Base-by-base conservation (phyloP, 2,888 invertebrate species). In the Napeogenes sylphis region DNA sequence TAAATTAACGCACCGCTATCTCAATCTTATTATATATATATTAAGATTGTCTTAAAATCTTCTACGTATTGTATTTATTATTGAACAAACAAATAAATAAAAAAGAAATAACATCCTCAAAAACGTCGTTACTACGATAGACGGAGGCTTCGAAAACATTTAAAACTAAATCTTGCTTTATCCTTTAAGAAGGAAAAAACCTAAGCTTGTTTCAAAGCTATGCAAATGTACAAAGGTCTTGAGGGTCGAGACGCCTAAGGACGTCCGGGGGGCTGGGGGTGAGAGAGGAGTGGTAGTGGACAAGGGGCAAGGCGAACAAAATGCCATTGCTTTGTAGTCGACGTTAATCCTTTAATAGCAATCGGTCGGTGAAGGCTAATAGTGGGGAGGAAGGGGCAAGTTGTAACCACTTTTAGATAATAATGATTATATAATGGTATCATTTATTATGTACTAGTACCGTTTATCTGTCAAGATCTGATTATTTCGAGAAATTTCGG, bases 221-320 rank as follows among this genome's bases (percentile, higher is more conserved):
- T 90, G 89, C 87, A 90, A 90, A 90, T 90, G 83, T 85, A 81
- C 81, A 81, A 85, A 87, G 84, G 85, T 87, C 88, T 89, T 87
- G 78, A 85, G 84, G 86, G 84, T 80, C 78, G 72, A 70, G 73
- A 72, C 70, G 73, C 68, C 70, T 71, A 69, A 73, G 72, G 71
- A 75, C 75, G 68, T 59, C 14, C 59, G 68, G 71, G 68, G 66
- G 71, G 68, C 59, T 68, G 71, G 68, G 66, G 71, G 70, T 67
- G 66, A 68, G 54, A 62, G 66, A 67, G 69, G 67, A 70, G 70
- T 73, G 70, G 68, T 73, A 73, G 78, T 79, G 87, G 87, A 83
- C 88, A 85, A 81, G 84, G 87, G 86, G 82, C 84, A 85, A 82
- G 80, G 78, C 76, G 75, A 80, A 82, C 84, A 85, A 87, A 88